Evolutionary conservation across 2,797 vertebrate species (phyloP).

Genomic region (Myripristis murdjan): DNA sequence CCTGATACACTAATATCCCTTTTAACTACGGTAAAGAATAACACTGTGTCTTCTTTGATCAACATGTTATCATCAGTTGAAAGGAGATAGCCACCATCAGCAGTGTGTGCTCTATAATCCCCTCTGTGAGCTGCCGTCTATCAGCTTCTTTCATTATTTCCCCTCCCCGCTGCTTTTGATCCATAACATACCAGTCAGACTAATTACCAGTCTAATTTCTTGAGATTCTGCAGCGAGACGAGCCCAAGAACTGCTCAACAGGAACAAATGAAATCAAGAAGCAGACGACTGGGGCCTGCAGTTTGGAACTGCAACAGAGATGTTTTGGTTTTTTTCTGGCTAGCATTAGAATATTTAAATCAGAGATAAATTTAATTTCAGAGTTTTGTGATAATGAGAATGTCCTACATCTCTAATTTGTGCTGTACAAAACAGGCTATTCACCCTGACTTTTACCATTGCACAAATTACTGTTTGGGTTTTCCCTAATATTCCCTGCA

Average conservation of each 20-base stretch:
- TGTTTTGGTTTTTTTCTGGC: neutral
- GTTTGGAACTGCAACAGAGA: neutral
- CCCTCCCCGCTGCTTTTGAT: neutral
- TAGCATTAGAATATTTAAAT: neutral
- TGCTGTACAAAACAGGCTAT: neutral
- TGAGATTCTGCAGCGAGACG: neutral
- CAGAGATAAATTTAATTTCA: neutral
- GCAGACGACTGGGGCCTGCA: neutral
- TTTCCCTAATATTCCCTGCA: too few relatives aligned
- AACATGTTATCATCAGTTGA: neutral
- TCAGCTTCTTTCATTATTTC: neutral
- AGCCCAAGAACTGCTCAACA: neutral
- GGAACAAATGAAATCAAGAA: slow-evolving; percentile 2
- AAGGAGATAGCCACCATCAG: neutral
- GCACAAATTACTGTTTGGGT: neutral
- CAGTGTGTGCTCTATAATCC: neutral
- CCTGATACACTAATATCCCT: neutral
- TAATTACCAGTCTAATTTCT: neutral
- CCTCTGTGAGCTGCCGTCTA: neutral
- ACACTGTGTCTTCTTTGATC: neutral
- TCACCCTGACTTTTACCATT: neutral
- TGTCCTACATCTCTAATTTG: neutral
- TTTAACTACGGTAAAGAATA: neutral
- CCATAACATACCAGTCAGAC: neutral
- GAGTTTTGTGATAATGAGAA: neutral